phyloP scores from a whole-genome alignment of 1,140 invertebrate genomes.

The Theocolax elegans region DNA sequence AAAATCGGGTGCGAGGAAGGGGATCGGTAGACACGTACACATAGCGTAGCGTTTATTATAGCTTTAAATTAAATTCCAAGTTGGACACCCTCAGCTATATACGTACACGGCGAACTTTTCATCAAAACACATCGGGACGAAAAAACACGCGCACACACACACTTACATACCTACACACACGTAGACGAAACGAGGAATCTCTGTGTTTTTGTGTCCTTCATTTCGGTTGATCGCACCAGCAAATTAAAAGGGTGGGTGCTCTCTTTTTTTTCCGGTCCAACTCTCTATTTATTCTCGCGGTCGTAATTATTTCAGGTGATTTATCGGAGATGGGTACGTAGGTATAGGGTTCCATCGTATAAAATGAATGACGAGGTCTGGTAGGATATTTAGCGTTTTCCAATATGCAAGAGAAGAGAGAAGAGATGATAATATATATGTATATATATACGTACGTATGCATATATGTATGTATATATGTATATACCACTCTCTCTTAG shows the following conservation, averaged over 20 bases:
- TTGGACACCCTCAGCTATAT: constrained; percentile 23
- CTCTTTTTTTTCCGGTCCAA: background rate
- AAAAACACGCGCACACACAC: constrained; percentile 16
- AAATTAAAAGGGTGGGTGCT: too few relatives aligned
- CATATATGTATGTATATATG: too few relatives aligned
- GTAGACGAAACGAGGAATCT: too few relatives aligned
- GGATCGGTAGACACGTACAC: background rate
- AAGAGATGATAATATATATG: too few relatives aligned
- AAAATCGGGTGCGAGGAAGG: background rate
- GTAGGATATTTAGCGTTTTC: too few relatives aligned
- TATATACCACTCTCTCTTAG: too few relatives aligned
- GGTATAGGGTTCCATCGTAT: too few relatives aligned
- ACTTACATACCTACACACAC: too few relatives aligned
- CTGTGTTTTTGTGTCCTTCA: background rate
- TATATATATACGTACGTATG: too few relatives aligned
- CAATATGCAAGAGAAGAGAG: too few relatives aligned
- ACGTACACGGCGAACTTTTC: constrained; percentile 35
- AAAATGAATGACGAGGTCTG: too few relatives aligned
- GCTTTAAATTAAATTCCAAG: constrained; percentile 38
- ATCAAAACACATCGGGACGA: constrained; percentile 25
- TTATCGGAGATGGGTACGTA: too few relatives aligned
- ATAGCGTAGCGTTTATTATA: constrained; percentile 33
- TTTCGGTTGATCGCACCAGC: background rate
- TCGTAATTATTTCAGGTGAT: constrained; percentile 46
- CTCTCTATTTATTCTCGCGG: constrained; percentile 41